Base-by-base conservation (phyloP, 2,888 invertebrate species). In the Volucella inanis region DNA sequence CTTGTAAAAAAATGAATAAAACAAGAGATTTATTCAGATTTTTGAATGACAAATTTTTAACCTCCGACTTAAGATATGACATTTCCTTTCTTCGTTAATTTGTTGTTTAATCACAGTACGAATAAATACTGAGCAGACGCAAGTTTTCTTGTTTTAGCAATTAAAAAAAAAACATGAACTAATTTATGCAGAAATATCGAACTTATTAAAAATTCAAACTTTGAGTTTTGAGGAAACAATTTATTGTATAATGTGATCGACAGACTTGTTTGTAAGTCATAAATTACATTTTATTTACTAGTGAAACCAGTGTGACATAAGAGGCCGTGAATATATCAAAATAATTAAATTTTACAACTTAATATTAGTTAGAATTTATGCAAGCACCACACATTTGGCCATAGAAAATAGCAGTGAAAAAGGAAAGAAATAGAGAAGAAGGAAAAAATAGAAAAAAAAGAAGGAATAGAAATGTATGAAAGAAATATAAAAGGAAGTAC, bases 11-110 rank as follows among this genome's bases (percentile, higher is more conserved):
- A 22, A 22, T 22, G 18, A 22, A 22, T 22, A 49, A 57, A 75
- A 75, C 57, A 64, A 75, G 57, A 57, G 41, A 57, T 57, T 65
- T 75, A 75, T 75, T 65, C 31, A 75, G 65, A 75, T 75, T 49
- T 1, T 4, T 10, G 6, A 31, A 75, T 67, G 75, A 75, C 57
- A 75, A 59, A 50, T 65, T 22, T 59, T 12, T 22, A 75, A 67
- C 65, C 57, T 75, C 50, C n/a, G 50, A 67, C 50, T 75, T 18
- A 52, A 67, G 57, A 67, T 75, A 57, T 75, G 65, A 75, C 49
- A 59, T 31, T 50, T 75, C 50, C 14, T 49, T 59, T 41, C 14
- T 38, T 38, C 15, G 45, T 12, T 31, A 45, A 55, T 57, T 64
- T 31, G 15, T 10, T 15, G 22, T 75, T 75, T 49, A 65, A 65